Percentiles rank a stretch among this genome's conserved stretches.
These are phyloP conservation scores for Micropterix aruncella DNA, from an alignment of 2,888 invertebrate species.

Conservation along the genomic window DNA sequence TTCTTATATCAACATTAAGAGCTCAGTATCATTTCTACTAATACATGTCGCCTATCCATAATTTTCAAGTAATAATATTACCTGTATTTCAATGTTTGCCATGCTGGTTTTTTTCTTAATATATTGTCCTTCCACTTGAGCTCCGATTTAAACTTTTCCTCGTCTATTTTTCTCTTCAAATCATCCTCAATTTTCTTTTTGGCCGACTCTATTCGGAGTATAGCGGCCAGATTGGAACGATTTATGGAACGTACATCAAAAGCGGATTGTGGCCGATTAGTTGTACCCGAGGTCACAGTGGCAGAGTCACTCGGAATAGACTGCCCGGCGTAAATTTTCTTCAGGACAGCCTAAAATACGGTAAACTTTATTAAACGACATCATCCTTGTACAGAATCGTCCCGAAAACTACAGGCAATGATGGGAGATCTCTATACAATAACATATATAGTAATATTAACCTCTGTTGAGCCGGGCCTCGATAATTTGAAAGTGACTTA, in stretches of 20 bases:
- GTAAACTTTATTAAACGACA: neutral
- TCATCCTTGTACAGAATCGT: too few species aligned
- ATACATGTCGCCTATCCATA: too few species aligned
- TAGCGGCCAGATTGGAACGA: constrained; percentile 52
- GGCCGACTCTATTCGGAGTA: constrained; percentile 47
- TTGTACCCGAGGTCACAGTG: constrained; percentile 18
- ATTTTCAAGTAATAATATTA: too few species aligned
- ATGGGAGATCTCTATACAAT: too few species aligned
- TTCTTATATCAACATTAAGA: too few species aligned
- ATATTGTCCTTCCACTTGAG: constrained; percentile 43
- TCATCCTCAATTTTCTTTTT: constrained; percentile 48
- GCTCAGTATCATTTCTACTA: too few species aligned
- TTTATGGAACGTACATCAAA: constrained; percentile 29
- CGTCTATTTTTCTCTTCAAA: constrained; percentile 40
- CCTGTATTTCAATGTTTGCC: constrained; percentile 51
- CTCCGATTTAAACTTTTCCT: constrained; percentile 42
- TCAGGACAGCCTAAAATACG: constrained; percentile 8
- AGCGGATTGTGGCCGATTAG: constrained; percentile 18
- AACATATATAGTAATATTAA: too few species aligned
- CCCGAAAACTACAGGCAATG: too few species aligned
- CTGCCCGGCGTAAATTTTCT: constrained; percentile 9
- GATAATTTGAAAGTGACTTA: too few species aligned
- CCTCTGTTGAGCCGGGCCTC: too few species aligned
- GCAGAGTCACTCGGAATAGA: constrained; percentile 13
- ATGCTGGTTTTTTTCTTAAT: constrained; percentile 50